These are phyloP conservation scores for Arvicanthis niloticus DNA, from an alignment of 2,113 vertebrate species.

Conservation along the genomic window DNA sequence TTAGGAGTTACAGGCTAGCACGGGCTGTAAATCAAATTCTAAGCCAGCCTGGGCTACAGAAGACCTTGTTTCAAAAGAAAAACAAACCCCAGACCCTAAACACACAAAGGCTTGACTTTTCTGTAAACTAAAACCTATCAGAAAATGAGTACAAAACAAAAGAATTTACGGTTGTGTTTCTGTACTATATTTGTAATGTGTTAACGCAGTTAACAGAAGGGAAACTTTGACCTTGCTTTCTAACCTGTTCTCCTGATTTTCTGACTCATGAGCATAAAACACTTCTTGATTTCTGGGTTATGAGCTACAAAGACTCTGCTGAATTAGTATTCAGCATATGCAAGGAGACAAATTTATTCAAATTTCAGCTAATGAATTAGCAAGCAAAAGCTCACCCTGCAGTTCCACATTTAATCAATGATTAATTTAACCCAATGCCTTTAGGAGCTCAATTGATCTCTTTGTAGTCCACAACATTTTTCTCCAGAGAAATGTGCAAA, in stretches of 20 bases:
- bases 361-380: slow-evolving; percentile 70
- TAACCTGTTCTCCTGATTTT: background rate
- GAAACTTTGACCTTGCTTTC: slow-evolving; percentile 36
- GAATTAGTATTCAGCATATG: slow-evolving; percentile 56
- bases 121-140: background rate
- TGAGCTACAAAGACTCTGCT: background rate
- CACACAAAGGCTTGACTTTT: background rate
- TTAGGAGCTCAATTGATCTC: slow-evolving; percentile 41
- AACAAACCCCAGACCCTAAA: background rate
- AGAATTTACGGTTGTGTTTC: background rate
- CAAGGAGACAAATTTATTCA: slow-evolving; percentile 69
- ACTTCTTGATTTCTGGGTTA: background rate
- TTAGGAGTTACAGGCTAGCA: background rate
- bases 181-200: background rate
- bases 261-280: slow-evolving; percentile 16
- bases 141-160: background rate
- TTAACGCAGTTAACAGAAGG: slow-evolving; percentile 19
- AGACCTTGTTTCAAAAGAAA: background rate
- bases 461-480: slow-evolving; percentile 17
- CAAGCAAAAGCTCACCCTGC: slow-evolving; percentile 49
- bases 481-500: slow-evolving; percentile 52
- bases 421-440: slow-evolving; percentile 67
- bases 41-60: background rate
- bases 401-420: slow-evolving; percentile 70
- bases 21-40: background rate